Percentiles rank a stretch among this genome's conserved stretches.
Conservation (phyloP, 2,888 invertebrate genomes). For the Cryptocephalus primarius region DNA sequence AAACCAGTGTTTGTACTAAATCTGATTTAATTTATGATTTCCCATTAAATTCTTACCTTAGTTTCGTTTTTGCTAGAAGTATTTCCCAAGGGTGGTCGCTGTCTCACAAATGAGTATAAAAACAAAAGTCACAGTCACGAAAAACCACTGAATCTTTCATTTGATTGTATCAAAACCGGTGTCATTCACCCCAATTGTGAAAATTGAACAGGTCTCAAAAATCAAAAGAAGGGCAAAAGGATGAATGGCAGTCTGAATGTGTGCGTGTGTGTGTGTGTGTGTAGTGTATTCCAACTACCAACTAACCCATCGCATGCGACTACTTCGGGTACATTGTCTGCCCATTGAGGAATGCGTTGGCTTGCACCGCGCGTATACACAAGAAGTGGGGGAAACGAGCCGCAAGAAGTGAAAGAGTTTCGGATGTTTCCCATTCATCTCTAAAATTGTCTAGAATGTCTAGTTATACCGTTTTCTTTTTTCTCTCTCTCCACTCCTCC, state of each 20-base stretch:
- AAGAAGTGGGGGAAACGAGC: slow-evolving; percentile 8
- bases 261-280: background rate
- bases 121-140: too few species aligned
- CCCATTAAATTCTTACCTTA: too few species aligned
- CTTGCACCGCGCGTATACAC: background rate
- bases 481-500: background rate
- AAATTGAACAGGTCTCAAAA: slow-evolving; percentile 2
- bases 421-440: slow-evolving; percentile 17
- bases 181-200: background rate
- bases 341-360: slow-evolving; percentile 23
- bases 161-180: too few species aligned
- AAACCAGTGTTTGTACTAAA: too few species aligned
- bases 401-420: slow-evolving; percentile 17
- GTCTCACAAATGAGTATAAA: too few species aligned
- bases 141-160: too few species aligned
- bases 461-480: background rate
- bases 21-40: too few species aligned
- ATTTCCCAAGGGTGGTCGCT: too few species aligned
- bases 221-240: slow-evolving; percentile 3
- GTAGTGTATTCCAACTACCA: background rate
- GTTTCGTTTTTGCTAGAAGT: too few species aligned
- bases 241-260: background rate
- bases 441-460: slow-evolving; percentile 1
- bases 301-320: slow-evolving; percentile 24
- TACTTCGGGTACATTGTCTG: slow-evolving; percentile 15